phyloP scores from a whole-genome alignment of 2,888 invertebrate species.

The Aquatica leii region DNA sequence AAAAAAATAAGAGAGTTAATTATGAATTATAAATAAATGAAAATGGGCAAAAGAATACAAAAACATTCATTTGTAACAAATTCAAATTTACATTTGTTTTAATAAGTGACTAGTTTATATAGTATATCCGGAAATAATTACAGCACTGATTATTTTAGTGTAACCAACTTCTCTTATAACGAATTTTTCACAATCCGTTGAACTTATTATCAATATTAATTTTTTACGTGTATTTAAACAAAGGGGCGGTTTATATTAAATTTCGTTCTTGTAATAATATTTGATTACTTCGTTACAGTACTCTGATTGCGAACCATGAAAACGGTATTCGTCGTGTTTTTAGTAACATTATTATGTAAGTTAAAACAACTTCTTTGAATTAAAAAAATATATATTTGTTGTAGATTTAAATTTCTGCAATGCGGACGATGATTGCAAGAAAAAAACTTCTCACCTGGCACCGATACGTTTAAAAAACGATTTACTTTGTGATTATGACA shows the following conservation, averaged over 20 bases:
- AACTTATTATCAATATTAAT: too few relatives aligned
- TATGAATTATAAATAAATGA: too few relatives aligned
- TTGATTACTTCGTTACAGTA: background rate
- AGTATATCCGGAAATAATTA: too few relatives aligned
- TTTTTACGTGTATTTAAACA: too few relatives aligned
- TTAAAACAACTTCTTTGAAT: background rate
- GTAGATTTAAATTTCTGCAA: background rate
- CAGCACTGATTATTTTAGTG: too few relatives aligned
- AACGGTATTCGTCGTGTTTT: background rate
- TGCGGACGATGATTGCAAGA: slow-evolving; percentile 16
- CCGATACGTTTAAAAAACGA: slow-evolving; percentile 61
- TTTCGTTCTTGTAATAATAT: background rate
- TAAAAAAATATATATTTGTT: background rate
- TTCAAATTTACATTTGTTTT: too few relatives aligned
- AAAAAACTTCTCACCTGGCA: slow-evolving; percentile 31
- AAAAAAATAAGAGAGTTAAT: too few relatives aligned
- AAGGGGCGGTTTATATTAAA: slow-evolving; percentile 11
- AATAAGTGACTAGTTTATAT: too few relatives aligned
- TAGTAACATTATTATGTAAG: background rate
- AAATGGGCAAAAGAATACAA: too few relatives aligned
- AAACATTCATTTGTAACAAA: too few relatives aligned
- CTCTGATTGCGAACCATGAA: background rate
- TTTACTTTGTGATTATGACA: slow-evolving; percentile 67
- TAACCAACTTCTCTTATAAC: too few relatives aligned
- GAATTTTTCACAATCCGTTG: too few relatives aligned